Evolutionary conservation across 1,140 invertebrate species (phyloP), one percentile per base, ranked within the genome.

Genomic region (Goniozus legneri): DNA sequence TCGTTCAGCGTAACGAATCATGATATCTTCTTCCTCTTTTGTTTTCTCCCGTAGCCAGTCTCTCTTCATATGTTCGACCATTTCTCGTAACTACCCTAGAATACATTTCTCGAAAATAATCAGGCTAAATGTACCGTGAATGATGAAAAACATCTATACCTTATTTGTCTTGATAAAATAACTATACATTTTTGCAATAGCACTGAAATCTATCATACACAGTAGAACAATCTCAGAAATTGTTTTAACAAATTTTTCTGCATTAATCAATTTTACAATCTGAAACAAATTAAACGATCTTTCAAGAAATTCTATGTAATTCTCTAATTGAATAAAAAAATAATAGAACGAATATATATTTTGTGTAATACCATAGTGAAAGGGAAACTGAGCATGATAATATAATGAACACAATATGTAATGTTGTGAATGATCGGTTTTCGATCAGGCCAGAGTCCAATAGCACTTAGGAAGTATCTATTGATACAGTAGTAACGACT

Each of bases 371-470:
- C 59, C 19, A 2, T n/a, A n/a, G n/a, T n/a, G n/a, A n/a, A n/a
- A n/a, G n/a, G n/a, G n/a, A n/a, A n/a, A n/a, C n/a, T n/a, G n/a
- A n/a, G n/a, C n/a, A n/a, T n/a, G n/a, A n/a, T n/a, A n/a, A n/a
- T n/a, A n/a, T n/a, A n/a, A n/a, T n/a, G n/a, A n/a, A n/a, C n/a
- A n/a, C n/a, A n/a, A n/a, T n/a, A n/a, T n/a, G n/a, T n/a, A n/a
- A n/a, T n/a, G n/a, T n/a, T n/a, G n/a, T n/a, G n/a, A n/a, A n/a
- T n/a, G n/a, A 50, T 40, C 2, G 56, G 52, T n/a, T 31, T 44
- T 27, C 60, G 61, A 41, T 56, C 39, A 7, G 63, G 63, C 61
- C 61, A 65, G 1, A 47, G 42, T 6, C 61, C 58, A 4, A 65
- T 33, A 0, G 20, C 2, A 2, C 27, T 52, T 30, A 65, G 35